A percentile compares a stretch with the other conserved stretches of the same genome.
These are phyloP conservation scores for Apomyelois bistriatella DNA, from an alignment of 2,888 invertebrate genomes.

Conservation along the genomic window DNA sequence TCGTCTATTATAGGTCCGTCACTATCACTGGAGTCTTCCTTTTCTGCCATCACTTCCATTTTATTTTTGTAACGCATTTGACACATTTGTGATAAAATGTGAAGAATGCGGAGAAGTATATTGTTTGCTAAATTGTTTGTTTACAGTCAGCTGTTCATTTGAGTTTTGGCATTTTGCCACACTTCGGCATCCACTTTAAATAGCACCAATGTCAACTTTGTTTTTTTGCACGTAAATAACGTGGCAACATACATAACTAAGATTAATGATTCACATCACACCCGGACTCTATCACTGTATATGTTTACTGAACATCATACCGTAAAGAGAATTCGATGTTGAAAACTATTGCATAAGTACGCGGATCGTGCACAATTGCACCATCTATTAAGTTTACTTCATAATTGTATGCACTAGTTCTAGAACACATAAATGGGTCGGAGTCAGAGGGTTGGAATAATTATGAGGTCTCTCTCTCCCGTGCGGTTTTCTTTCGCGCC, in stretches of 20 bases:
- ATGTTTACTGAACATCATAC: conserved; percentile 58
- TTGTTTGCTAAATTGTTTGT: conserved; percentile 65
- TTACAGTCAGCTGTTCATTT: conserved; percentile 73
- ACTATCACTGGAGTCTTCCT: conserved; percentile 59
- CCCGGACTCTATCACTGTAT: conserved; percentile 52
- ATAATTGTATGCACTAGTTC: conserved; percentile 46
- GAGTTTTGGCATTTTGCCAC: conserved; percentile 59
- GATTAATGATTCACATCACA: conserved; percentile 33
- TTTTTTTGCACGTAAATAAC: conserved; percentile 57
- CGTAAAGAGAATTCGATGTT: conserved; percentile 48
- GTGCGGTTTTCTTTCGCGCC: conserved; percentile 39
- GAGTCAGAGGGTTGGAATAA: conserved; percentile 25
- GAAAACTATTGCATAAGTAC: conserved; percentile 64
- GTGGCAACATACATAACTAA: conserved; percentile 26
- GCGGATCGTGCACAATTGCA: conserved; percentile 59
- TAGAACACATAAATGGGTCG: conserved; percentile 16
- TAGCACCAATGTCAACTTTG: conserved; percentile 77
- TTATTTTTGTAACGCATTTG: conserved; percentile 28
- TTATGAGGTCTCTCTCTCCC: conserved; percentile 33
- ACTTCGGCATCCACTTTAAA: conserved; percentile 64
- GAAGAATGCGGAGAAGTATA: conserved; percentile 29
- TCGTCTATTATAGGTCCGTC: conserved; percentile 71
- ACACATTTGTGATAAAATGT: conserved; percentile 29
- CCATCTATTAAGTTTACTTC: conserved; percentile 56
- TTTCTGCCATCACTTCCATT: conserved; percentile 52